phyloP scores from a whole-genome alignment of 2,113 vertebrate species.

The Rhinoderma darwinii region DNA sequence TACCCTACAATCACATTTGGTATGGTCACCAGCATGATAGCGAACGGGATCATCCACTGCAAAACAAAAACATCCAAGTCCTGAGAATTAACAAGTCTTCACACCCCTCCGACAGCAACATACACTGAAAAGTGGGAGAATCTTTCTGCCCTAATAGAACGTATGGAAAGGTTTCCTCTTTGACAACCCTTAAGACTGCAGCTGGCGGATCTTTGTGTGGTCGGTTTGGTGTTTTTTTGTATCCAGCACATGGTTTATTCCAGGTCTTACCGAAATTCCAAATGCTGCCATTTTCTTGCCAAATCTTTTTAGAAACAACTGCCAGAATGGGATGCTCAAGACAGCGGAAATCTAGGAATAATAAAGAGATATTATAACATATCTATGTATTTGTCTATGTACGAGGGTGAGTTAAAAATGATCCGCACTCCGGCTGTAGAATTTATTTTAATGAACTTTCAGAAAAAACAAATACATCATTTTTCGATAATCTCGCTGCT shows the following conservation, averaged over 20 bases:
- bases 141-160: no score
- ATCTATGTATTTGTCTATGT: not conserved
- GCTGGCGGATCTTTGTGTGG: no score
- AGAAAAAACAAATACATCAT: no score
- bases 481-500: no score
- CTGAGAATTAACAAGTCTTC: slow-evolving; percentile 2
- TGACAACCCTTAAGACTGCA: no score
- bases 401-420: no score
- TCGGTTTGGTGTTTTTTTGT: no score
- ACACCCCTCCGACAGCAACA: not conserved
- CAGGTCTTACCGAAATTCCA: slow-evolving; percentile 85
- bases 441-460: no score
- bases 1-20: slow-evolving; percentile 87
- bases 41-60: slow-evolving; percentile 94
- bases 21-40: slow-evolving; percentile 85
- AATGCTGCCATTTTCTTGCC: slow-evolving; percentile 92
- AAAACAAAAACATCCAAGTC: slow-evolving; percentile 58
- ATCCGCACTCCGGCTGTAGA: no score
- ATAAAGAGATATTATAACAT: not conserved
- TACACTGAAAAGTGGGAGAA: no score
- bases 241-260: no score
- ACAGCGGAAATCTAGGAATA: slow-evolving; percentile 83
- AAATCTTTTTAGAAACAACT: slow-evolving; percentile 88
- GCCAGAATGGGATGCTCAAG: slow-evolving; percentile 91
- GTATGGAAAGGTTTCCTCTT: no score